These are phyloP conservation scores for Clarias platycephalus DNA, from an alignment of 2,797 vertebrate genomes.

Conservation along the genomic window DNA sequence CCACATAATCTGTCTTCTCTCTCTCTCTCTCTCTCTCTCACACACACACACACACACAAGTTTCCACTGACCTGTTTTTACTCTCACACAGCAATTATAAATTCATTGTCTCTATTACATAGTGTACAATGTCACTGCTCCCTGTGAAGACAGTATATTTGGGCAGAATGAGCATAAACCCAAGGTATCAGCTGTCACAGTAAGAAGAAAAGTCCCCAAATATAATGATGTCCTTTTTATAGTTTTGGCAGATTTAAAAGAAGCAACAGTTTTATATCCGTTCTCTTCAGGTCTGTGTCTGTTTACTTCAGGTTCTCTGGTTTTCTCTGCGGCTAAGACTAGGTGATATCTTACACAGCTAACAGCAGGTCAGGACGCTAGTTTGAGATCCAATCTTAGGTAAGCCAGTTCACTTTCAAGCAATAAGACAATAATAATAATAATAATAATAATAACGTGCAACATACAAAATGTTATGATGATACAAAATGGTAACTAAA, in stretches of 20 bases:
- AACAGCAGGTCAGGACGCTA: not conserved
- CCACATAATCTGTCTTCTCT: not conserved
- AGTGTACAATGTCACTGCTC: too few relatives aligned
- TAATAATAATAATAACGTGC: not conserved
- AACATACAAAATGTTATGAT: not conserved
- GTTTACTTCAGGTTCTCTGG: not conserved
- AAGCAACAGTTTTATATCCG: not conserved
- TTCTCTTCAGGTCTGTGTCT: not conserved
- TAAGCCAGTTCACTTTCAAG: not conserved
- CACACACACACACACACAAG: not conserved
- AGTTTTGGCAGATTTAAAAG: not conserved
- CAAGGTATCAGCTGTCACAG: not conserved
- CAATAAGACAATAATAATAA: not conserved
- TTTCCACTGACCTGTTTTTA: not conserved
- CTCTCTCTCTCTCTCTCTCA: not conserved
- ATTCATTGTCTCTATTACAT: not conserved
- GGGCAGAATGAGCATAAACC: not conserved
- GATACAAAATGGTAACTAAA: not conserved
- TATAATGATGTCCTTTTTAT: not conserved
- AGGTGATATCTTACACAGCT: not conserved
- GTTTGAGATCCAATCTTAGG: not conserved
- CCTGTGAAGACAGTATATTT: not conserved
- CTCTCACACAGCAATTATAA: not conserved
- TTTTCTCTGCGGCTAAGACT: not conserved
- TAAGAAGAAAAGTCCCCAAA: not conserved